Evolutionary conservation across 2,888 invertebrate species (phyloP), one percentile per base, ranked within the genome.

Genomic region (Drosophila rubida): DNA sequence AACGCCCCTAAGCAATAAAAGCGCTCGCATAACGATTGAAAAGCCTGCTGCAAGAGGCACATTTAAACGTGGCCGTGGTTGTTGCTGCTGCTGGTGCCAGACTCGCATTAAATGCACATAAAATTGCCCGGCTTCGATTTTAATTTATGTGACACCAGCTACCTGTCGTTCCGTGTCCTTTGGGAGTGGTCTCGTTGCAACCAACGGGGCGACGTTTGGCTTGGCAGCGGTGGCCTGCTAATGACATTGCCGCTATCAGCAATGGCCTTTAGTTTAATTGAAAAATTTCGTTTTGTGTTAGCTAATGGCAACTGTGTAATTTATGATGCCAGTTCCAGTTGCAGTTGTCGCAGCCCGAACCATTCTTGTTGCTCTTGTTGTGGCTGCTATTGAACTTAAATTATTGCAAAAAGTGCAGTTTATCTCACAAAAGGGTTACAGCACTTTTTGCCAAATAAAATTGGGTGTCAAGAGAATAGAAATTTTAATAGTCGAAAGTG

Each of bases 241-340:
- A 82, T 82, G 82, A 82, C 82, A 85, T 75, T 78, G 72, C 53
- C 65, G 50, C 66, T 72, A 75, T 78, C 78, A 46, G 50, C 46
- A 57, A 50, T 68, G 78, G 82, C 82, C 82, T 75, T 82, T 82
- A 75, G 78, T 85, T 82, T 80, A 82, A 82, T 82, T 82, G 80
- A 82, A 82, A 82, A 82, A 65, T 85, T 79, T 75, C 80, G 69
- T 78, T 85, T 73, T 82, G 75, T 80, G 63, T 65, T 74, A 76
- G 75, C 81, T 70, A 84, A 80, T 80, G 81, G 84, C 81, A 73
- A 53, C 49, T 55, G 25, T 57, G 81, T 77, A 77, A 82, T 82
- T 82, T 82, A 82, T 82, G 77, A 77, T 62, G 50, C 39, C 63
- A 64, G 48, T 50, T 57, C 45, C 53, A 61, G 41, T 50, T 48